Base-by-base conservation (phyloP, 2,888 invertebrate species). In the Dryobotodes eremita region DNA sequence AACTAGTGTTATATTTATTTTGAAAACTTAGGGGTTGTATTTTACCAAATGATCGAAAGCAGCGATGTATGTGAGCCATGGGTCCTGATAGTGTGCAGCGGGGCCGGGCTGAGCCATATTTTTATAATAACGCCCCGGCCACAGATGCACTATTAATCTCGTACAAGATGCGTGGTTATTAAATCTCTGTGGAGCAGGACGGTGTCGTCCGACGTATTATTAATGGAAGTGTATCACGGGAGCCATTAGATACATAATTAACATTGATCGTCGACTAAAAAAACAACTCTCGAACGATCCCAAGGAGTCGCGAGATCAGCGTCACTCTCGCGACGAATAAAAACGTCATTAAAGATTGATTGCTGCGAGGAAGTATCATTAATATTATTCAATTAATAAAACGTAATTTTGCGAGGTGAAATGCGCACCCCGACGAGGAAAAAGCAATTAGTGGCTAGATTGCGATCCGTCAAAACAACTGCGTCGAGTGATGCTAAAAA, bases 301-400 rank as follows among this genome's bases (percentile, higher is more conserved):
- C 83, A 89, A 91, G 92, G 92, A 92, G 93, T 93, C 93, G 90
- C 91, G 92, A 91, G 92, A 92, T 93, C 91, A 92, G 92, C 94
- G 94, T 94, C 94, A 94, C 94, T 95, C 94, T 92, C 92, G 90
- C 93, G 92, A 94, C 95, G 94, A 96, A 96, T 96, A 96, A 96
- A 96, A 96, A 96, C 95, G 95, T 95, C 95, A 95, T 96, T 96
- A 95, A 95, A 96, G 96, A 96, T 96, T 96, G 96, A 97, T 97
- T 91, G 95, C 95, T 93, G 91, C 91, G 92, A 94, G 94, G 94
- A 95, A 95, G 96, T 95, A 95, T 96, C 97, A 96, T 97, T 97
- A 96, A 96, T 96, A 96, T 96, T 96, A 97, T 97, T 97, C 96
- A 97, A 97, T 97, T 97, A 97, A 97, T 97, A 96, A 96, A 96